Conservation (phyloP, 1,140 invertebrate species). For the Portunus trituberculatus region DNA sequence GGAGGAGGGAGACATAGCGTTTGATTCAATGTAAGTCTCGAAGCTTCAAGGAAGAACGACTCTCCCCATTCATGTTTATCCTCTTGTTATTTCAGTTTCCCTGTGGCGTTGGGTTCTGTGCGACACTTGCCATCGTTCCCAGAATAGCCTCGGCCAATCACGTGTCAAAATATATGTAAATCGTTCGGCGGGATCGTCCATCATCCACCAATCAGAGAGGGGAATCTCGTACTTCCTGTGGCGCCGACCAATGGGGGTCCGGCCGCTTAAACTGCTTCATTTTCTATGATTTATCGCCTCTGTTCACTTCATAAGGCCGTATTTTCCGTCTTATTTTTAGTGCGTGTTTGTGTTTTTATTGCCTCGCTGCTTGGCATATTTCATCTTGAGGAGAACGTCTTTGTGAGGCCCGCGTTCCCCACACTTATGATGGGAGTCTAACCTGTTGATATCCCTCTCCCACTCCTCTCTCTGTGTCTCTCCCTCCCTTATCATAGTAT, state of each 20-base stretch:
- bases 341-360: not conserved
- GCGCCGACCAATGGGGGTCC: conserved; percentile 46
- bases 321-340: conserved; percentile 25
- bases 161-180: conserved; percentile 70
- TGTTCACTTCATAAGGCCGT: conserved; percentile 26
- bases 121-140: conserved; percentile 42
- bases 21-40: not conserved
- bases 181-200: conserved; percentile 53
- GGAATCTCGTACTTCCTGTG: conserved; percentile 59
- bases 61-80: not conserved
- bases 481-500: not conserved
- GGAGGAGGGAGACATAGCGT: not conserved
- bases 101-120: not conserved
- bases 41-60: too few relatives aligned
- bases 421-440: not conserved
- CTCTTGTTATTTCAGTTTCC: not conserved
- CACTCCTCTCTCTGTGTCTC: conserved; percentile 25
- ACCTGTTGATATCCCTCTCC: not conserved
- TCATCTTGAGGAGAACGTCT: not conserved
- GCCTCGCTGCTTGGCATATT: not conserved
- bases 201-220: conserved; percentile 67
- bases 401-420: not conserved
- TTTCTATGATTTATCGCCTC: conserved; percentile 61
- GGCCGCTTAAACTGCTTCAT: conserved; percentile 66
- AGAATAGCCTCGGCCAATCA: conserved; percentile 54